Evolutionary conservation across 2,113 vertebrate genomes (phyloP).

Genomic region (Dipodomys stephensi): DNA sequence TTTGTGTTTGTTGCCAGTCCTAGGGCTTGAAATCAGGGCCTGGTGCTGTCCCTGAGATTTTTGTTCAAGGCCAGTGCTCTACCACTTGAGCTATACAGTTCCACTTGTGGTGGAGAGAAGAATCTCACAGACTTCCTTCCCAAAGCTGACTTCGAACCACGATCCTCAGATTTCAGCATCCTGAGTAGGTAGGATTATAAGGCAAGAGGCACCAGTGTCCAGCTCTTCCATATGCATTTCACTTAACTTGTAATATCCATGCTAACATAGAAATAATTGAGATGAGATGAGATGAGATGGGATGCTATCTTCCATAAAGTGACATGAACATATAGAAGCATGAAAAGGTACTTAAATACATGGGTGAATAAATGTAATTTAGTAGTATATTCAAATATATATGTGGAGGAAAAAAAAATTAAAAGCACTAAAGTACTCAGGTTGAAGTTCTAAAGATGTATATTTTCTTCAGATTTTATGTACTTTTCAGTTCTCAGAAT

Average conservation of each 20-base stretch:
- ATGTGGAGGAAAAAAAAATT: background rate
- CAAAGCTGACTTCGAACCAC: too few species aligned
- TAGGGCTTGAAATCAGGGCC: too few species aligned
- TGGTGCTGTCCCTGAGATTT: too few species aligned
- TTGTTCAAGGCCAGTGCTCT: too few species aligned
- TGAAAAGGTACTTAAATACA: slow-evolving; percentile 1
- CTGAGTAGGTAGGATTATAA: background rate
- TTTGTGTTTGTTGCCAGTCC: too few species aligned
- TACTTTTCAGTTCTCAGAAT: background rate
- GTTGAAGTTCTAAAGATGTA: background rate
- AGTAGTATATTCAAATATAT: background rate
- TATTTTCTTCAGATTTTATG: slow-evolving; percentile 2
- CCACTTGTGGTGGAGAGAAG: too few species aligned
- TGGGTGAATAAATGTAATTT: slow-evolving; percentile 3
- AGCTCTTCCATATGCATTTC: background rate
- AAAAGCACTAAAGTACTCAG: background rate
- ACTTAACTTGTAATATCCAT: slow-evolving; percentile 6
- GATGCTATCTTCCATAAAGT: background rate
- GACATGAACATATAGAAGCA: background rate
- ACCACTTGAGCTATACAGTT: too few species aligned
- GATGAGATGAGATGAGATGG: background rate
- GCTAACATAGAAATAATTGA: slow-evolving; percentile 13
- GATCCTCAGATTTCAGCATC: too few species aligned
- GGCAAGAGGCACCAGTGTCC: background rate
- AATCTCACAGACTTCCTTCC: too few species aligned